Percentiles rank a stretch among this genome's conserved stretches.
phyloP scores from a whole-genome alignment of 2,888 invertebrate genomes.

The Chorisops tibialis region DNA sequence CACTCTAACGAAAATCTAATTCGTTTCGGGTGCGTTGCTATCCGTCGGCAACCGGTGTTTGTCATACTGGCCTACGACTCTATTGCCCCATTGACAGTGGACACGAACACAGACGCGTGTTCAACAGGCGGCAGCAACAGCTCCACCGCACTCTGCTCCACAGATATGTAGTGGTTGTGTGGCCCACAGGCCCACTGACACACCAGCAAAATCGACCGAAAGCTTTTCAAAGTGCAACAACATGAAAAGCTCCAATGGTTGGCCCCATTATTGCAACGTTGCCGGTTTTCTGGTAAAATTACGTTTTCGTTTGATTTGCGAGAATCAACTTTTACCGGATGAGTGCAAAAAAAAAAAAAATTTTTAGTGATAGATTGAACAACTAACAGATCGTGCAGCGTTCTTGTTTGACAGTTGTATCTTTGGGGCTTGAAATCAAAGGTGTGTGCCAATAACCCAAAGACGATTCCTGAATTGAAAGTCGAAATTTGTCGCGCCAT shows the following conservation, averaged over 20 bases:
- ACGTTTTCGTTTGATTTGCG: background rate
- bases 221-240: conserved; percentile 6
- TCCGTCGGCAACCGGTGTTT: conserved; percentile 1
- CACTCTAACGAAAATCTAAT: too few species aligned
- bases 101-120: background rate
- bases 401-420: too few species aligned
- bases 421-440: too few species aligned
- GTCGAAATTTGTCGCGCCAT: too few species aligned
- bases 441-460: too few species aligned
- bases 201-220: background rate
- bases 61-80: background rate
- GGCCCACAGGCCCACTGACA: conserved; percentile 23
- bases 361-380: too few species aligned
- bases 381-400: too few species aligned
- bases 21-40: background rate
- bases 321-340: too few species aligned
- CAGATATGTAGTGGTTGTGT: background rate
- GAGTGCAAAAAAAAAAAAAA: too few species aligned
- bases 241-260: conserved; percentile 1
- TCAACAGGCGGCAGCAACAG: conserved; percentile 15
- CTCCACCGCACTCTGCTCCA: background rate
- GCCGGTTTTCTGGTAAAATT: conserved; percentile 5
- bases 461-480: too few species aligned
- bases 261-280: conserved; percentile 3
- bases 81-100: conserved; percentile 9